Evolutionary conservation across 2,888 invertebrate species (phyloP).

Genomic region (Diplolepis rosae): DNA sequence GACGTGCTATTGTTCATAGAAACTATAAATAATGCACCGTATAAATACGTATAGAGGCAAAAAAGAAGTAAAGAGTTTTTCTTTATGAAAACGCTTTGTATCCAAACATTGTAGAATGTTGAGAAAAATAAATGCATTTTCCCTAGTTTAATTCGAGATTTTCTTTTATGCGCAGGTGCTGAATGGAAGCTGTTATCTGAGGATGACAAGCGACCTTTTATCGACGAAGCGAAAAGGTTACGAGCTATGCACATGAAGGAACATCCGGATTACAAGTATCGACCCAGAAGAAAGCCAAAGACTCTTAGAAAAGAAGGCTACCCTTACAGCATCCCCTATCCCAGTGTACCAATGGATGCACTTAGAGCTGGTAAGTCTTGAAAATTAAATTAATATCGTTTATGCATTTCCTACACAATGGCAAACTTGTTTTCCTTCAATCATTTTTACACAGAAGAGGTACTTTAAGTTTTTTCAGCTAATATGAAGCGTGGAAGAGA

Average conservation of each 20-base stretch:
- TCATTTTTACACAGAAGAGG: constrained; percentile 24
- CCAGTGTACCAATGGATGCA: constrained; percentile 92
- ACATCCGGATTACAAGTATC: constrained; percentile 95
- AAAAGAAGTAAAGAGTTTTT: constrained; percentile 26
- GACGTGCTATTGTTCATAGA: constrained; percentile 20
- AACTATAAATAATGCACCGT: constrained; percentile 13
- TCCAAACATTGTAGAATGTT: constrained; percentile 26
- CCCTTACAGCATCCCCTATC: constrained; percentile 94
- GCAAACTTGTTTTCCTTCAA: constrained; percentile 24
- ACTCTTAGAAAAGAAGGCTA: constrained; percentile 92
- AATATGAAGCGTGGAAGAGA: background rate
- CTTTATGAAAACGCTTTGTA: background rate
- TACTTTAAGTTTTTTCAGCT: constrained; percentile 6
- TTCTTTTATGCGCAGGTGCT: constrained; percentile 79
- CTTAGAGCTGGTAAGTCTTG: constrained; percentile 84
- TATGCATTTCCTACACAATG: background rate
- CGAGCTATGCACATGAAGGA: constrained; percentile 96
- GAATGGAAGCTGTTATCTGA: constrained; percentile 97
- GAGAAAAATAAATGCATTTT: background rate
- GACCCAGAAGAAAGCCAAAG: constrained; percentile 92
- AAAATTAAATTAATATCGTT: constrained; percentile 28
- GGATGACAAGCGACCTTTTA: constrained; percentile 96
- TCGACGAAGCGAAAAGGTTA: constrained; percentile 96
- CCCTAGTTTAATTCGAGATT: constrained; percentile 1
- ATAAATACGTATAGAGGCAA: background rate